Conservation (phyloP, 1,140 invertebrate genomes). For the Trachymyrmex septentrionalis region DNA sequence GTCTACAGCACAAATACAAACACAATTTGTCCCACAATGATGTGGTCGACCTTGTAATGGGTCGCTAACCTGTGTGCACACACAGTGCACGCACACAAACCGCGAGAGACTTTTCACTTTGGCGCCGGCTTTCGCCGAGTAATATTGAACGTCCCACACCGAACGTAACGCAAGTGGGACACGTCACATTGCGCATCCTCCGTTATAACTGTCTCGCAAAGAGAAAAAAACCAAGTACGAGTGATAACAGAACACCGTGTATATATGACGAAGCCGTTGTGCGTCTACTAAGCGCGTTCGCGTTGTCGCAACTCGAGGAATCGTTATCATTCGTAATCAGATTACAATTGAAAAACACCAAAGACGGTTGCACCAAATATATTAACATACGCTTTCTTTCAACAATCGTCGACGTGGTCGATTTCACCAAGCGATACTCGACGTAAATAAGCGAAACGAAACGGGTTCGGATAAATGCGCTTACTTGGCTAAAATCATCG, state of each 20-base stretch:
- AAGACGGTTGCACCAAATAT: neutral
- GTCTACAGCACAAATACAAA: conserved; percentile 26
- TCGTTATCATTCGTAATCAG: conserved; percentile 41
- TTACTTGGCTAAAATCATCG: conserved; percentile 15
- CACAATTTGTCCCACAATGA: conserved; percentile 59
- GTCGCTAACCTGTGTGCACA: conserved; percentile 56
- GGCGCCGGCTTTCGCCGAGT: conserved; percentile 63
- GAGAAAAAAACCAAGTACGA: neutral
- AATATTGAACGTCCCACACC: conserved; percentile 53
- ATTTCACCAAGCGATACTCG: conserved; percentile 20
- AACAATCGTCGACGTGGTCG: conserved; percentile 11
- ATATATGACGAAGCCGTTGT: neutral
- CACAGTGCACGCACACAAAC: neutral
- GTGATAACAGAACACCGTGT: neutral
- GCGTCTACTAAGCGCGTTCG: neutral
- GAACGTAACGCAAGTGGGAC: conserved; percentile 12
- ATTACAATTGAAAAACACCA: conserved; percentile 29
- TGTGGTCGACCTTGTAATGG: conserved; percentile 65
- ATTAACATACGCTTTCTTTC: conserved; percentile 37
- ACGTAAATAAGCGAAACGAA: conserved; percentile 19
- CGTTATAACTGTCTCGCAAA: conserved; percentile 42
- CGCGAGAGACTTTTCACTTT: conserved; percentile 69
- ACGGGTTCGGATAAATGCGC: neutral
- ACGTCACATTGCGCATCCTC: neutral
- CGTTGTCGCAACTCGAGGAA: neutral